Percentiles rank a stretch among this genome's conserved stretches.
phyloP scores from a whole-genome alignment of 1,140 invertebrate genomes.

The Drosophila pachea region DNA sequence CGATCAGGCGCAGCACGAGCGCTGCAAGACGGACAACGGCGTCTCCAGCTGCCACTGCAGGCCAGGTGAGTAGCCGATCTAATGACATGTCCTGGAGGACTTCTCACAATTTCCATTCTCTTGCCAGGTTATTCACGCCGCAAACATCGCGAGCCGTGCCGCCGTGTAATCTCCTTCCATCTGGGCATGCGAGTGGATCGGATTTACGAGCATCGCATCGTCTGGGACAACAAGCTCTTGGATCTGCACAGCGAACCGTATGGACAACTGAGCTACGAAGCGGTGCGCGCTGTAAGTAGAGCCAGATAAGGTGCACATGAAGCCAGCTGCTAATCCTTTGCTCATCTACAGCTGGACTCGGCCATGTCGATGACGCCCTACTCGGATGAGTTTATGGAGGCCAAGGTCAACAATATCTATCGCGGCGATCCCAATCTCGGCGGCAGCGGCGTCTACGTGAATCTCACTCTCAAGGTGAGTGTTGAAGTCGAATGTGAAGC shows the following conservation, averaged over 20 bases:
- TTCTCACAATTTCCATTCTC: neutral
- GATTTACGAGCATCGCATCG: conserved; percentile 87
- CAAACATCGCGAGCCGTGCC: conserved; percentile 88
- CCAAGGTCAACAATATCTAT: conserved; percentile 90
- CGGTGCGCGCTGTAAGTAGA: conserved; percentile 87
- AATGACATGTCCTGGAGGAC: neutral
- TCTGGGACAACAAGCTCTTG: conserved; percentile 86
- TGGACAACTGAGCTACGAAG: conserved; percentile 90
- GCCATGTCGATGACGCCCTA: conserved; percentile 94
- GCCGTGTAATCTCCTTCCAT: conserved; percentile 88
- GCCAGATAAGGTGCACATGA: too few species aligned
- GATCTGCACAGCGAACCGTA: conserved; percentile 89
- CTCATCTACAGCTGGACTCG: conserved; percentile 85
- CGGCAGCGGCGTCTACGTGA: conserved; percentile 88
- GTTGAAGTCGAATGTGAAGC: neutral
- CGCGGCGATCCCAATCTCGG: conserved; percentile 83
- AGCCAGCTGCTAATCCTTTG: neutral
- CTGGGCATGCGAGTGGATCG: conserved; percentile 90
- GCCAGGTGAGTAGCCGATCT: conserved; percentile 80
- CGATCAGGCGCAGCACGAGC: conserved; percentile 91
- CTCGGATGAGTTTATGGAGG: conserved; percentile 90
- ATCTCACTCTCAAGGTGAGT: conserved; percentile 86
- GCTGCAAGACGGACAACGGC: conserved; percentile 91
- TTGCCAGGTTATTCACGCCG: conserved; percentile 86
- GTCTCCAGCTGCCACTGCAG: conserved; percentile 95